Base-by-base conservation (phyloP, 2,888 invertebrate genomes). In the Spodoptera exigua region DNA sequence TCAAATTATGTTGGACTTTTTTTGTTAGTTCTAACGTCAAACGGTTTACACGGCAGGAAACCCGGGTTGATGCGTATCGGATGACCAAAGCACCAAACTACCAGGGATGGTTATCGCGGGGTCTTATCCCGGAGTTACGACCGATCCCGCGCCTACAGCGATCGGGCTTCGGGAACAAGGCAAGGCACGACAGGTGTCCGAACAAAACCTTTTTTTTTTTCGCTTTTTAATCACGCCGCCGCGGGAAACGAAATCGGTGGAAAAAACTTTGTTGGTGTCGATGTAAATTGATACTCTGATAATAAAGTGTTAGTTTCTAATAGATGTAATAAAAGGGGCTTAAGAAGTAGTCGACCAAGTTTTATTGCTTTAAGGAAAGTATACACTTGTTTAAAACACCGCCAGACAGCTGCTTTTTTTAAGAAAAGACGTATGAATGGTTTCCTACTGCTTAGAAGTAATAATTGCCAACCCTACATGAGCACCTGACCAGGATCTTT, bases 1-100 rank as follows among this genome's bases (percentile, higher is more conserved):
- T 39, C 49, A 57, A 64, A 59, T 7, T 0, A 43, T 40, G 16
- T 56, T 13, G 27, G 12, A 40, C 43, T 21, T 63, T 56, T 47
- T 61, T 64, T 63, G 45, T 61, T 55, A 49, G 61, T 61, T 66
- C 70, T 70, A 66, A 68, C 66, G 57, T 67, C 74, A 70, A 70
- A 70, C 65, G 70, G 70, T 76, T 78, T 78, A 76, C 70, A 57
- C 56, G 70, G 74, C 78, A 82, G 84, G 83, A 85, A 85, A 80
- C 80, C 74, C 67, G 79, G 79, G 78, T 76, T 80, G 80, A 82
- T 81, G 80, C 80, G 82, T 89, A 88, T 90, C 90, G 76, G 76
- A 85, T 88, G 73, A 83, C 85, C 80, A 74, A 71, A 64, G 70
- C 76, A 84, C 84, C 80, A 75, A 73, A 65, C 73, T 75, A 80